Base-by-base conservation (phyloP, 2,797 vertebrate species). In the Sebastes paucispinis region DNA sequence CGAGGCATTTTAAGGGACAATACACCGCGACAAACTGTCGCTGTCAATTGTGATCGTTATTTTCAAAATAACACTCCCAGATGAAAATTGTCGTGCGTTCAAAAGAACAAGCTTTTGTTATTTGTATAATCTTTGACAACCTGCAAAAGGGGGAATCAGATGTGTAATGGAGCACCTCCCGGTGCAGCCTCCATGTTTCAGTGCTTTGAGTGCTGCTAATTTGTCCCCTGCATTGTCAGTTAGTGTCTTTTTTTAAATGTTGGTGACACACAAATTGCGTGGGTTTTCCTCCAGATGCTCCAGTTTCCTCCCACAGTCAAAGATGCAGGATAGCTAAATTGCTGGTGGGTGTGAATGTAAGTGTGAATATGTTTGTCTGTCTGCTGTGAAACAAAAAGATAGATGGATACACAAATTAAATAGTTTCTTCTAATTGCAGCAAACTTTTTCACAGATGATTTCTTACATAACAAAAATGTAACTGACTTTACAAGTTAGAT, bases 91-190 rank as follows among this genome's bases (percentile, higher is more conserved):
- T 75, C 63, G 36, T 31, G 36, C 24, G 20, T 14, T 47, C 55
- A 79, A 87, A 55, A 79, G 24, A 80, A 72, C 60, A 82, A 55
- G 55, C 20, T 18, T 50, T 69, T 80, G 67, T 81, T 84, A 22
- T 74, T 70, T 73, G 64, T 88, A 69, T 75, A 73, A 55, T 54
- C 59, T 77, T 55, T 86, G 83, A 90, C 75, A 86, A 80, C 50
- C 54, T 69, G 63, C 65, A 71, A 63, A 69, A 78, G 70, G 63
- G 75, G 25, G 32, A 82, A 85, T 87, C 27, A 85, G 77, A 79
- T 87, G 80, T 85, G 82, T 73, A 91, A 75, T 13, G 55, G 57
- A 50, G 68, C 73, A 57, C 55, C 80, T 87, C 75, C 75, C 65
- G 79, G 60, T 58, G 58, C 39, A 64, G 68, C 34, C 50, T 73